Evolutionary conservation across 2,113 vertebrate genomes (phyloP).

Genomic region (Callipepla californica): DNA sequence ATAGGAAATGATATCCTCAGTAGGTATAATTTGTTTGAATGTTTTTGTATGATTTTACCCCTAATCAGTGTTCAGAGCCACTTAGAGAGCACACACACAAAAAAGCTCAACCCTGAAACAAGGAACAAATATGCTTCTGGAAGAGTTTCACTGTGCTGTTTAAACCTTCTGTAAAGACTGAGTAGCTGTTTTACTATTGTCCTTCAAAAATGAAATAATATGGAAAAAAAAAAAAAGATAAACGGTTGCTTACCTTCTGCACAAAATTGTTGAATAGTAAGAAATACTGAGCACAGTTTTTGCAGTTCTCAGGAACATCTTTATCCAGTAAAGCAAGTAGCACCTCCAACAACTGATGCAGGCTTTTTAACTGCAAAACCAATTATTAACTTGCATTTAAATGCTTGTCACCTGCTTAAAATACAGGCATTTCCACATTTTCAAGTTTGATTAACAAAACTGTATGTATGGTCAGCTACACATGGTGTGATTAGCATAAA

Average conservation of each 20-base stretch:
- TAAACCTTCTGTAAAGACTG: background rate
- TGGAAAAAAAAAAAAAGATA: background rate
- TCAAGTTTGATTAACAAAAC: background rate
- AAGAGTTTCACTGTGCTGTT: background rate
- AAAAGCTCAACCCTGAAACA: background rate
- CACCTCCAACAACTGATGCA: slow-evolving; percentile 88
- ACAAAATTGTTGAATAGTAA: slow-evolving; percentile 96
- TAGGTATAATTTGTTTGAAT: background rate
- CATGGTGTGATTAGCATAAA: slow-evolving; percentile 13
- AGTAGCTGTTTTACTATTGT: background rate
- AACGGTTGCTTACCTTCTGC: slow-evolving; percentile 87
- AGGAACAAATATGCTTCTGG: background rate
- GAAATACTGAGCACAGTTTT: slow-evolving; percentile 98
- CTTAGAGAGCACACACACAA: background rate
- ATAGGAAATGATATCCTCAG: background rate
- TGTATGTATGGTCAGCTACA: background rate
- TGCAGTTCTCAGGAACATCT: slow-evolving; percentile 98
- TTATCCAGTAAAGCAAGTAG: slow-evolving; percentile 95
- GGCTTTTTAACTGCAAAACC: slow-evolving; percentile 80
- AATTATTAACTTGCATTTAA: background rate
- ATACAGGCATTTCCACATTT: background rate
- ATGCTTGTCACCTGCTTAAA: background rate
- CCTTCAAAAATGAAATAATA: background rate
- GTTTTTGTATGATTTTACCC: background rate
- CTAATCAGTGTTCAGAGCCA: background rate